Base-by-base conservation (phyloP, 2,797 vertebrate species). In the Lerista edwardsae region DNA sequence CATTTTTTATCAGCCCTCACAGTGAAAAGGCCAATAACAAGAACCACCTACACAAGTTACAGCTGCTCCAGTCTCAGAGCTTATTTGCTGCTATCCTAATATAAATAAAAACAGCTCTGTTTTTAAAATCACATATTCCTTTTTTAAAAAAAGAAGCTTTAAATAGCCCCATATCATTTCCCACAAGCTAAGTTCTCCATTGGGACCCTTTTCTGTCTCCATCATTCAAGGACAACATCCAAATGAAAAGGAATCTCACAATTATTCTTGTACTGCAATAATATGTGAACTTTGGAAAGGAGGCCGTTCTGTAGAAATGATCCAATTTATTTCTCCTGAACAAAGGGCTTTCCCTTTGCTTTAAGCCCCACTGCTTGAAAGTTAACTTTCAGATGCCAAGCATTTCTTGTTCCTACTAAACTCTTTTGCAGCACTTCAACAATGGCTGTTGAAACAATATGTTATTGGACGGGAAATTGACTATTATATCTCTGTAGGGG, bases 1-100 rank as follows among this genome's bases (percentile, higher is more conserved):
- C 64, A 72, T 75, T 79, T 61, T 47, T 88, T 88, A 82, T 76
- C 78, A 85, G 88, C 23, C 73, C 87, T 65, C 87, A 88, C 86
- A 75, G 89, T 21, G 61, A 19, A 47, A 0, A 79, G 29, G 73
- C 12, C 34, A 83, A 84, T 65, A 84, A 71, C 14, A 19, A 55
- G 81, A 87, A 31, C 80, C 64, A 68, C 0, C 0, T 0, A 80
- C 15, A 34, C 61, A 65, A 65, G 44, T 81, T 86, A 23, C 29
- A 23, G 0, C n/a, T 84, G 44, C 34, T 79, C 23, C 61, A 3
- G 72, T 75, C 83, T 57, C 1, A 1, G 3, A 36, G 17, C 44
- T 74, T 25, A 41, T 27, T n/a, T 23, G 12, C 62, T 47, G 2
- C 9, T 29, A 47, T 71, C 0, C 47, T 19, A 83, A n/a, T n/a